These are phyloP conservation scores for Sebastes kiyomatsui DNA, from an alignment of 2,797 vertebrate genomes.

Conservation along the genomic window DNA sequence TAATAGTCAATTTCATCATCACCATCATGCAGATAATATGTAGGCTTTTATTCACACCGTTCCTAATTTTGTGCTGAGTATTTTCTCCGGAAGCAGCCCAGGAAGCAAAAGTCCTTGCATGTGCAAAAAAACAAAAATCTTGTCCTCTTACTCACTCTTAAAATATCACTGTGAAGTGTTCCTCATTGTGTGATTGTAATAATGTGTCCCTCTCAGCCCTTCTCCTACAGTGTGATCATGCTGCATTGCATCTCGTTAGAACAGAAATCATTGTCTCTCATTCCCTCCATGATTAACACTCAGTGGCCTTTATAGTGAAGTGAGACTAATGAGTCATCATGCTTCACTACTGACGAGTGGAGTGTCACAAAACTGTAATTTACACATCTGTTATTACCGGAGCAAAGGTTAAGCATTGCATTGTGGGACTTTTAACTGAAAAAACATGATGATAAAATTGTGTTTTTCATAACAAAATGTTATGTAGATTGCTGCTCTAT, in stretches of 20 bases:
- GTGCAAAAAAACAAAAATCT: not conserved
- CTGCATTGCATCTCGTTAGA: not conserved
- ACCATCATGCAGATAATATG: not conserved
- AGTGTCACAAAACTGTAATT: slow-evolving; percentile 33
- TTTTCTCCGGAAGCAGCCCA: not conserved
- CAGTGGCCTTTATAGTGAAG: not conserved
- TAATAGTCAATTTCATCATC: not conserved
- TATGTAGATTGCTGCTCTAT: not conserved
- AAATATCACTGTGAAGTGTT: not conserved
- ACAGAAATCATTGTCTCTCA: not conserved
- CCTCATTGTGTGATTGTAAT: not conserved
- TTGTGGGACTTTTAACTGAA: not conserved
- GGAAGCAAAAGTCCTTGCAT: slow-evolving; percentile 21
- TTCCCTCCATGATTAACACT: not conserved
- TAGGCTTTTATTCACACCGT: not conserved
- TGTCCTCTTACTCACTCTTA: not conserved
- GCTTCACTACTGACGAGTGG: not conserved
- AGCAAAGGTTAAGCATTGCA: not conserved
- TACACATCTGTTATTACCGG: not conserved
- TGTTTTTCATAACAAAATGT: not conserved
- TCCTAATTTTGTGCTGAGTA: not conserved
- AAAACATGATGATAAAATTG: not conserved
- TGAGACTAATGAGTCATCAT: slow-evolving; percentile 9
- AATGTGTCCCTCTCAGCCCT: not conserved
- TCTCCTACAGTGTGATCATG: not conserved